phyloP scores from a whole-genome alignment of 30 jellyfish, hydroid and myxozoan genomes.

The Aurelia coerulea region DNA sequence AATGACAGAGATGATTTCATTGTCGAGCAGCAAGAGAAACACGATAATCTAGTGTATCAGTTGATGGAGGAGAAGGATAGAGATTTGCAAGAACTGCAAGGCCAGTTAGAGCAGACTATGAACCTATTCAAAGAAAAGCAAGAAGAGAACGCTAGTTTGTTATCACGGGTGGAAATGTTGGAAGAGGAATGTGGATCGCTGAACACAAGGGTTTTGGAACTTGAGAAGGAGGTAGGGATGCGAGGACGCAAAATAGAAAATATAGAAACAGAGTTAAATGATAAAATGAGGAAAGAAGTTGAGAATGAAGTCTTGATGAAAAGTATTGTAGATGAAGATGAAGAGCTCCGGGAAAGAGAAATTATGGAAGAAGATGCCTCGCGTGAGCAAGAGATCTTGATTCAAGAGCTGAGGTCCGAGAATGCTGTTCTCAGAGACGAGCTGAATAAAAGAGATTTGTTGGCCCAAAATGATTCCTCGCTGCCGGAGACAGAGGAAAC shows the following conservation, averaged over 20 bases:
- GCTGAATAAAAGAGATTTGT: slow-evolving; percentile 9
- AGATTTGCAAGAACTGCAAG: slow-evolving; percentile 69
- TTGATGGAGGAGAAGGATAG: slow-evolving; percentile 64
- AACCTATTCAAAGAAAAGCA: slow-evolving; percentile 65
- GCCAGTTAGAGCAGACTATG: slow-evolving; percentile 75
- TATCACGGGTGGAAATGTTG: not conserved
- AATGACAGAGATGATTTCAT: slow-evolving; percentile 72
- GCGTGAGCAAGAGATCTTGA: slow-evolving; percentile 58
- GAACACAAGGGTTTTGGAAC: slow-evolving; percentile 15
- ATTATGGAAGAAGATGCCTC: slow-evolving; percentile 57
- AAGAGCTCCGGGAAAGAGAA: slow-evolving; percentile 65
- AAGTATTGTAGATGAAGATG: slow-evolving; percentile 57
- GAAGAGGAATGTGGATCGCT: slow-evolving; percentile 22
- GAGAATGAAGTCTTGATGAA: slow-evolving; percentile 59
- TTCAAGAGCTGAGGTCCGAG: slow-evolving; percentile 54
- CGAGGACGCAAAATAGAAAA: slow-evolving; percentile 17
- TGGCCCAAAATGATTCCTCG: not conserved
- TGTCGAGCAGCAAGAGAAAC: slow-evolving; percentile 72
- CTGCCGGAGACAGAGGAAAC: slow-evolving; percentile 16
- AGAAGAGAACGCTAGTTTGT: slow-evolving; percentile 38
- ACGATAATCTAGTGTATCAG: slow-evolving; percentile 61
- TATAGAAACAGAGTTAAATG: slow-evolving; percentile 52
- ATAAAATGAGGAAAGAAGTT: slow-evolving; percentile 18
- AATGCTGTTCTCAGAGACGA: slow-evolving; percentile 57
- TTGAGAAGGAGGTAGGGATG: slow-evolving; percentile 17